Base-by-base conservation (phyloP, 1,140 invertebrate species). In the Zaprionus capensis region DNA sequence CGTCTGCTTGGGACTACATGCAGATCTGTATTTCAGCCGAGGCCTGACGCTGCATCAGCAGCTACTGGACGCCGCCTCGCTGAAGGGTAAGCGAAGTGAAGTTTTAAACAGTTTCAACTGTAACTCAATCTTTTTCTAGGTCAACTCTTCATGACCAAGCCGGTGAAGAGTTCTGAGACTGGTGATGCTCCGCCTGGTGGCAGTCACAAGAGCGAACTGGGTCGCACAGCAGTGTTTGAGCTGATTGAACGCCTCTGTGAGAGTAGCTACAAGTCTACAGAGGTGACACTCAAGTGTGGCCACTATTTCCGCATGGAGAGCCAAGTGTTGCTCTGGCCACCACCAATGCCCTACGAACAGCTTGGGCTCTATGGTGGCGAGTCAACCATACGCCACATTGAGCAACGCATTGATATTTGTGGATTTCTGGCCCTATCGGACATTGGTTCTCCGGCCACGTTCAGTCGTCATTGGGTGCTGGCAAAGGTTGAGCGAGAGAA, bases 361-460 rank as follows among this genome's bases (percentile, higher is more conserved):
- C 49, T 61, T 4, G 17, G 9, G 1, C 15, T 34, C 41, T 51
- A 75, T 15, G 80, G 68, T 2, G 63, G 70, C 2, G 80, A 87
- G 0, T 12, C 75, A 28, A 76, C 62, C 0, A 46, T 84, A 1
- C 67, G 81, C 0, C 76, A 87, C 58, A 84, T 81, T 15, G 69
- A 80, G 31, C 69, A 78, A 94, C 95, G n/a, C 94, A 95, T 98
- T 62, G 95, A 96, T 91, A 95, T 98, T 41, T 95, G 96, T 92
- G 97, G 97, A 4, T 98, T 98, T 92, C 94, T 98, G 62, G 95
- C 96, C n/a, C 94, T 97, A 1, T 94, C 94, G 1, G 97, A 98
- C 92, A 95, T 98, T 28, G 97, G 97, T n/a, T 99, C 98, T 79
- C 98, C 98, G n/a, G 97, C 97, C 78, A 96, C 97, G 5, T 94